phyloP scores from a whole-genome alignment of 2,113 vertebrate genomes.

The Seriola aureovittata region DNA sequence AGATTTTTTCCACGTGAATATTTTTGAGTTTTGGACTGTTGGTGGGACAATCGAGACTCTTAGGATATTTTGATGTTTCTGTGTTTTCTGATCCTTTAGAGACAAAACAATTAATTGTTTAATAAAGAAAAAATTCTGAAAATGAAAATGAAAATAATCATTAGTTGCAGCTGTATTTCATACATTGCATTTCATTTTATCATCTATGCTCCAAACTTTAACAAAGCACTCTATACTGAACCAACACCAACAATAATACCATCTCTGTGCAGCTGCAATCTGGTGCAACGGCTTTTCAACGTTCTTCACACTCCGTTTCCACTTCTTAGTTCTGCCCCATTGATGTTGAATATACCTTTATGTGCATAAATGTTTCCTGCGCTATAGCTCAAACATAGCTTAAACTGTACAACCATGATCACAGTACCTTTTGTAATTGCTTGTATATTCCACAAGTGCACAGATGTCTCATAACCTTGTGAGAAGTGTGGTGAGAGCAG shows the following conservation, averaged over 20 bases:
- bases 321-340: background rate
- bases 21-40: background rate
- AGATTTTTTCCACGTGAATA: too few relatives aligned
- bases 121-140: too few relatives aligned
- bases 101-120: too few relatives aligned
- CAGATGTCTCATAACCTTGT: conserved; percentile 16
- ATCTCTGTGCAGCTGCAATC: conserved; percentile 1
- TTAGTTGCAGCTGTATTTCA: background rate
- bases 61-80: too few relatives aligned
- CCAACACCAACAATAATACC: background rate
- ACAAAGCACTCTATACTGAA: background rate
- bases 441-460: conserved; percentile 17
- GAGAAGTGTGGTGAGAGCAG: conserved; percentile 38
- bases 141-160: background rate
- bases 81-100: too few relatives aligned
- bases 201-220: background rate
- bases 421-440: conserved; percentile 25
- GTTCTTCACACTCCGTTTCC: conserved; percentile 16
- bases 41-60: too few relatives aligned
- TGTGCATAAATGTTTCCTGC: conserved; percentile 27
- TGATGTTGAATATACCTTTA: conserved; percentile 5
- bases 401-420: background rate
- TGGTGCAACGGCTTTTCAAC: conserved; percentile 5
- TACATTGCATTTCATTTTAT: background rate
- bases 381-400: background rate